Base-by-base conservation (phyloP, 2,113 vertebrate genomes). In the Otocyon megalotis region DNA sequence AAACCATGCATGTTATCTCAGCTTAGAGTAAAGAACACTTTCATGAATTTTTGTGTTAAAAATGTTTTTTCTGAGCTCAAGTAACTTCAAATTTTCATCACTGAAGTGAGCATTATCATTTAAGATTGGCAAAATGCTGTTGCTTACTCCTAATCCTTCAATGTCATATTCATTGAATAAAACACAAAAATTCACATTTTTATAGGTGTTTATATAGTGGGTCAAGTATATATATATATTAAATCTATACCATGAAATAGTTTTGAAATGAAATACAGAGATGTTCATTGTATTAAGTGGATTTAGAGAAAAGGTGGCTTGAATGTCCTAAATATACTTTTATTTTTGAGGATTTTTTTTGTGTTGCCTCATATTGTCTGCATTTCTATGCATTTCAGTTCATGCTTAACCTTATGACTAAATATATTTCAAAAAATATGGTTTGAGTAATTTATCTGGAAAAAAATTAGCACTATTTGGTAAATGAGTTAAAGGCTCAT, bases 61-160 rank as follows among this genome's bases (percentile, higher is more conserved):
- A 13, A 48, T 58, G 32, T 26, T 58, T 96, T 98, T 96, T 63
- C 35, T 77, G 20, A 53, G 4, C 94, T 20, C 13, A 77, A n/a
- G 19, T 80, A 80, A 92, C 50, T 96, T 96, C 67, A 43, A 60
- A 62, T 76, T 94, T 95, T 84, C 72, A 81, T 86, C 92, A 93
- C 43, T 85, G 56, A 43, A 96, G 8, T 77, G 48, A 94, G 62
- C 54, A 54, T 30, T 28, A 96, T 77, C 80, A 14, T 85, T 95
- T 83, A 30, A 79, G 54, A 74, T 20, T 95, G 94, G 15, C 0
- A 92, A 92, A 0, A 37, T 96, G 65, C 17, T 94, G 0, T 60
- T 88, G 5, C 17, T 94, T 43, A 92, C 5, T 88, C 90, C 13
- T 72, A 85, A 93, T 32, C 9, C 90, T 93, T 56, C 19, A 85